Evolutionary conservation across 1,140 invertebrate species (phyloP), one percentile per base, ranked within the genome.

Genomic region (Eurosta solidaginis): DNA sequence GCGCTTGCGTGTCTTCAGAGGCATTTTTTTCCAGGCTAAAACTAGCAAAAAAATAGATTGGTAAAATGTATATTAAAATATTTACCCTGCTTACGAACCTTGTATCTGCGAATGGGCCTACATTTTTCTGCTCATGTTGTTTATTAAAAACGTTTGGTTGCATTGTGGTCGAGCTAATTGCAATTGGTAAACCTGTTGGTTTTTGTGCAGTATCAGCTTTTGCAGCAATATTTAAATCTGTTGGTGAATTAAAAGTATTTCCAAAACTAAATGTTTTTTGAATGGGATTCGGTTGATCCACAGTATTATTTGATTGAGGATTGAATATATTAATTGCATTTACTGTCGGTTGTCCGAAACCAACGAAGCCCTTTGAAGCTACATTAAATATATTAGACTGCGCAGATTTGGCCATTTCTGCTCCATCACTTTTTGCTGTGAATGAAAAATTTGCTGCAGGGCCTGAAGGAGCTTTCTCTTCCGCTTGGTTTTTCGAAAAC

Each of bases 241-340:
- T 68, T 20, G 40, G 5, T 6, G 59, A 17, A 22, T 33, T 68
- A 40, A 68, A 68, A 20, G 59, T 68, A 33, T 17, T 22, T 3
- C 59, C 59, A 68, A 68, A 68, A 68, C 59, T 68, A 17, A 68
- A 68, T 3, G 47, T 4, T 77, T 50, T 77, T 40, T 50, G 36
- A 47, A 27, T 25, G 7, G 25, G 7, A 68, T 22, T 68, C 5
- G 20, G 7, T 40, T 68, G 17, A 68, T 20, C 59, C 17, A 20
- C 10, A 10, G 59, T 7, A 2, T 68, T 68, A 68, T 29, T 68
- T 40, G 33, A n/a, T n/a, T n/a, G 2, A n/a, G 36, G 36, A 17
- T 22, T 52, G 9, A 68, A 68, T 40, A 40, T 5, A 20, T 5
- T 68, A 36, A 9, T 40, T 68, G 54, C 10, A 6, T n/a, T 68